Conservation (phyloP, 2,888 invertebrate species). For the Tipula lateralis region DNA sequence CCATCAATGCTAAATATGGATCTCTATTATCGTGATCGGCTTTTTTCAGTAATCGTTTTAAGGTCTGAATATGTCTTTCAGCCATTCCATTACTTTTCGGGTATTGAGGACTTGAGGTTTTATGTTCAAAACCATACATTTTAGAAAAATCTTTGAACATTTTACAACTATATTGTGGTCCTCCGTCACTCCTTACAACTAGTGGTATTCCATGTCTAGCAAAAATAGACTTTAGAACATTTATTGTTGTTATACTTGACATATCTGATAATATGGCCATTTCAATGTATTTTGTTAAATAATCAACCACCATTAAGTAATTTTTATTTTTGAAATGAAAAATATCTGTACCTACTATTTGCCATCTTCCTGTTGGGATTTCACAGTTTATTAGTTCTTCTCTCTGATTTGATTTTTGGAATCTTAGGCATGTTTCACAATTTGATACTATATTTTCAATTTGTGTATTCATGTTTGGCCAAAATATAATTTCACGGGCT, state of each 20-base stretch:
- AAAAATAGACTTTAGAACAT: constrained; percentile 35
- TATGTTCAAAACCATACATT: constrained; percentile 34
- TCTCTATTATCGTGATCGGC: neutral
- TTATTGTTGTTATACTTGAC: constrained; percentile 31
- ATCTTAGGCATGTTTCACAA: neutral
- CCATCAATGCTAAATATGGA: neutral
- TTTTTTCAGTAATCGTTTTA: no score
- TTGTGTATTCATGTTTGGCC: neutral
- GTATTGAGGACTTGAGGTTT: constrained; percentile 34
- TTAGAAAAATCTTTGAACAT: constrained; percentile 34
- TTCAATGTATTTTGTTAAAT: constrained; percentile 36
- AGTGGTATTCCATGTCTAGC: constrained; percentile 35
- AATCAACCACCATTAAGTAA: no score
- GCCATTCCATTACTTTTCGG: no score
- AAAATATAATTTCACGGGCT: neutral
- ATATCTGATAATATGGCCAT: constrained; percentile 32
- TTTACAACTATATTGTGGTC: no score
- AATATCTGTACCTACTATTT: constrained; percentile 31
- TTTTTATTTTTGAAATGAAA: constrained; percentile 31
- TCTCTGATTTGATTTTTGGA: neutral
- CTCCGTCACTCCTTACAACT: constrained; percentile 35
- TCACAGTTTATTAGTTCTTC: no score
- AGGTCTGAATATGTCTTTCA: no score
- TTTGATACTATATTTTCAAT: neutral
- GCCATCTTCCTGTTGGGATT: constrained; percentile 26